Evolutionary conservation across 2,113 vertebrate species (phyloP).

Genomic region (Ascaphus truei): DNA sequence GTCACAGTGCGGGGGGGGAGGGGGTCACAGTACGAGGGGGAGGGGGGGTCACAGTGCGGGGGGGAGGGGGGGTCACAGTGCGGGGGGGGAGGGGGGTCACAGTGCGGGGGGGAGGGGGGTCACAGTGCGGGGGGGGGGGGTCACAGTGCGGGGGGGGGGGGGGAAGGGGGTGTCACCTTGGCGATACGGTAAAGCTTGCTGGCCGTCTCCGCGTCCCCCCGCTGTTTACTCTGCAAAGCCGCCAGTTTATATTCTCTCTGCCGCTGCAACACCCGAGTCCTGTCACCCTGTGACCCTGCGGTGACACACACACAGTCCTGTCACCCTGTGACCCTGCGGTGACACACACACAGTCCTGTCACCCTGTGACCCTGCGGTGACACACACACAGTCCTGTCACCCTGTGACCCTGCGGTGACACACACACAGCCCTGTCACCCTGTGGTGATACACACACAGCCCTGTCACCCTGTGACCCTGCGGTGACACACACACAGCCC

Average conservation of each 20-base stretch:
- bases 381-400: background rate
- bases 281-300: background rate
- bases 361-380: background rate
- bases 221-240: constrained; percentile 76
- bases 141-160: background rate
- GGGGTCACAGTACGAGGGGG: too few species aligned
- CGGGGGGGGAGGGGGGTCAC: too few species aligned
- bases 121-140: background rate
- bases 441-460: background rate
- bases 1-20: too few species aligned
- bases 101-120: too few species aligned
- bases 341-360: background rate
- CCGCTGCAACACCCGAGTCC: constrained; percentile 47
- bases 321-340: background rate
- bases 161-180: constrained; percentile 67
- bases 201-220: constrained; percentile 63
- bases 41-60: too few species aligned
- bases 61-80: too few species aligned
- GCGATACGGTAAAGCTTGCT: constrained; percentile 66
- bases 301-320: background rate
- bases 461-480: background rate
- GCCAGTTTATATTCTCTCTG: constrained; percentile 82
- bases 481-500: background rate
- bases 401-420: background rate
- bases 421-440: background rate